These are phyloP conservation scores for Pangasius djambal DNA, from an alignment of 2,797 vertebrate species.

Conservation along the genomic window DNA sequence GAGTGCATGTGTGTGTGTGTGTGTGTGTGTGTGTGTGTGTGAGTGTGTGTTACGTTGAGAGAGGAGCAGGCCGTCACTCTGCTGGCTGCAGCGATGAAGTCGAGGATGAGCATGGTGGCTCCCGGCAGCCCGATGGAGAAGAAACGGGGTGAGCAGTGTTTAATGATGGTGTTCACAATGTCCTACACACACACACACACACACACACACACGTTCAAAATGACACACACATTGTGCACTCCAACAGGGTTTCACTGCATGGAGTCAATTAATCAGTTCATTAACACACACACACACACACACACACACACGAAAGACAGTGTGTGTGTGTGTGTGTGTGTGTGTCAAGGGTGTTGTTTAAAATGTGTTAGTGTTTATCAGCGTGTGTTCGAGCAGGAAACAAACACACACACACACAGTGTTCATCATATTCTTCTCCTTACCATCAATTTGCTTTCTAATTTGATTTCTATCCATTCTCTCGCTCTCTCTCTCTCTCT, in stretches of 20 bases:
- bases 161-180: constrained; percentile 99
- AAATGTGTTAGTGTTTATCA: neutral
- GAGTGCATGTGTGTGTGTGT: neutral
- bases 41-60: constrained; percentile 85
- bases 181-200: constrained; percentile 76
- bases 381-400: too few relatives aligned
- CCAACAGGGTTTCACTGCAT: neutral
- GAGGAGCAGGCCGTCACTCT: constrained; percentile 93
- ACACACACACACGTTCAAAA: constrained; percentile 29
- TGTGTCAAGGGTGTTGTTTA: too few relatives aligned
- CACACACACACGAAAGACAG: constrained; percentile 12
- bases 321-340: too few relatives aligned
- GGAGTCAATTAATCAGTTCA: neutral
- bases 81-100: constrained; percentile 95
- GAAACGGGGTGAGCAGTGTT: constrained; percentile 97
- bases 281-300: neutral
- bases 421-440: too few relatives aligned
- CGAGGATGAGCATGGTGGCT: constrained; percentile 96
- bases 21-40: neutral
- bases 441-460: too few relatives aligned
- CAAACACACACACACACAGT: constrained; percentile 26
- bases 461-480: too few relatives aligned
- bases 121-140: constrained; percentile 96
- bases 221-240: neutral
- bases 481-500: neutral